Evolutionary conservation across 2,888 invertebrate species (phyloP), one percentile per base, ranked within the genome.

Genomic region (Tetrapedia diversipes): DNA sequence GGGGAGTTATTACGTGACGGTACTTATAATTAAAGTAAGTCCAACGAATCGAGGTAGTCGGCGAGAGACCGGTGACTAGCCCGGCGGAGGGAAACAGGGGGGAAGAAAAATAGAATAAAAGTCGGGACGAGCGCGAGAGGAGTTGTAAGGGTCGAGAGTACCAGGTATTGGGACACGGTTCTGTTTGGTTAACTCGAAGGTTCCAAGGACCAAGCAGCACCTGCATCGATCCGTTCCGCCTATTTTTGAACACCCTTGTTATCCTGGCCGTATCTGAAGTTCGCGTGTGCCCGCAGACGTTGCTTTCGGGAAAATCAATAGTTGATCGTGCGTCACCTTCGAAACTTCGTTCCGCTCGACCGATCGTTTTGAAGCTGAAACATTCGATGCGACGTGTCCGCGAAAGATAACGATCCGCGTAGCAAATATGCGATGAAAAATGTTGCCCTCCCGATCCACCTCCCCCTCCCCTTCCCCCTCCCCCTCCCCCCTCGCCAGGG

Each of bases 171-270:
- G 71, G 71, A 67, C 64, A 77, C 63, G 39, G 59, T 34, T 68
- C 53, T 68, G 68, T 74, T 74, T 57, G 60, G 49, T 70, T 77
- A 67, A 67, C 64, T 72, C 29, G 43, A n/a, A n/a, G n/a, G 60
- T 72, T 72, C 73, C 79, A 78, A 79, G 81, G 82, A 77, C 77
- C 71, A 79, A 72, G 72, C 72, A 70, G 72, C 63, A 77, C 76
- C 76, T 83, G 73, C 81, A 88, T 89, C 85, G 87, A 89, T 88
- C 85, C 73, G 51, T 65, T 77, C 71, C 27, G 80, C 83, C 83
- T 86, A 86, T 88, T 88, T 88, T 86, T 83, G 82, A 87, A 78
- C 80, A 72, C 79, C 77, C 84, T 86, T 82, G 84, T 86, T 89
- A 89, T 86, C 85, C 79, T 73, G 77, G 76, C 56, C 47, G 61